phyloP scores from a whole-genome alignment of 2,797 vertebrate genomes.

The Hyperoplus immaculatus region DNA sequence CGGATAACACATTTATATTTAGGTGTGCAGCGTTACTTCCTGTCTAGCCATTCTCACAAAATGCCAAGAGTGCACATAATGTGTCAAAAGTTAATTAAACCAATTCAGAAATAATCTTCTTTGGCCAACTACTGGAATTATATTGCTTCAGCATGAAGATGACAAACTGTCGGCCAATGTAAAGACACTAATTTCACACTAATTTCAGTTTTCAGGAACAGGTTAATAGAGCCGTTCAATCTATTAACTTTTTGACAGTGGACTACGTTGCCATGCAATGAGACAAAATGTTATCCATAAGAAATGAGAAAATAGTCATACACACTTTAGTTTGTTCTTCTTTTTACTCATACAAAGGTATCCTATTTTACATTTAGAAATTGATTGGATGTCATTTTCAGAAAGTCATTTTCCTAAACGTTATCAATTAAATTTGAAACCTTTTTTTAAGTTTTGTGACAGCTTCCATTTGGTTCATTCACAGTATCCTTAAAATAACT shows the following conservation, averaged over 20 bases:
- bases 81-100: constrained; percentile 40
- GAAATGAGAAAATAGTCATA: constrained; percentile 21
- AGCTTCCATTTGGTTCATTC: neutral
- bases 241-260: constrained; percentile 32
- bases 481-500: neutral
- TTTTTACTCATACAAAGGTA: neutral
- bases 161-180: constrained; percentile 26
- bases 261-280: constrained; percentile 4
- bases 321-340: constrained; percentile 1
- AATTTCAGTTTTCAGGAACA: constrained; percentile 44
- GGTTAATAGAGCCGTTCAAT: constrained; percentile 49
- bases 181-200: constrained; percentile 51
- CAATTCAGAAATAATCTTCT: constrained; percentile 33
- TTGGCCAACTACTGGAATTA: constrained; percentile 14
- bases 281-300: constrained; percentile 13
- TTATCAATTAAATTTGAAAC: neutral
- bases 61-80: constrained; percentile 8
- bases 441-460: neutral
- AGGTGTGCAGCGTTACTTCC: neutral
- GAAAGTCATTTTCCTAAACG: neutral
- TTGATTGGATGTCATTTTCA: neutral
- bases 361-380: neutral
- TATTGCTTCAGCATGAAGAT: constrained; percentile 35
- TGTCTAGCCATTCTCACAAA: constrained; percentile 17
- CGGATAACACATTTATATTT: constrained; percentile 24